phyloP scores from a whole-genome alignment of 2,113 vertebrate species.

The Leucoraja erinaceus region DNA sequence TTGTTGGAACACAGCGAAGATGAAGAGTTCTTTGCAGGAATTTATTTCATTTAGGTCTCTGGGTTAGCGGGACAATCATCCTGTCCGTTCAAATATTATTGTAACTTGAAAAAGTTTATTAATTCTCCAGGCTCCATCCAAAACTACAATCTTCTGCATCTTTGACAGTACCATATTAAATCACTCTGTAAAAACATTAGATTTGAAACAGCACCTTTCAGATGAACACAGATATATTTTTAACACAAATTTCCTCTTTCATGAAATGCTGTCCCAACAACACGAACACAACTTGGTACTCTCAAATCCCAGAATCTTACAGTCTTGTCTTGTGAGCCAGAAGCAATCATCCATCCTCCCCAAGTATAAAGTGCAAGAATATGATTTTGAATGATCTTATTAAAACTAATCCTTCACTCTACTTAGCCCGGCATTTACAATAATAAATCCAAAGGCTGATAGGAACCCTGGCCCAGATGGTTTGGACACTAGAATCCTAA shows the following conservation, averaged over 20 bases:
- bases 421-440: no score
- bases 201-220: no score
- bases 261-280: conserved; percentile 92
- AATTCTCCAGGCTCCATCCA: not conserved
- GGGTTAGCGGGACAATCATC: not conserved
- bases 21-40: not conserved
- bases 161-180: not conserved
- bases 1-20: not conserved
- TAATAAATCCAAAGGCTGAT: no score
- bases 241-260: conserved; percentile 47
- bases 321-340: conserved; percentile 93
- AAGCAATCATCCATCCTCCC: conserved; percentile 98
- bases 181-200: not conserved
- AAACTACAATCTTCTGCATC: not conserved
- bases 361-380: conserved; percentile 96
- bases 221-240: no score
- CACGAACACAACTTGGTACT: conserved; percentile 91
- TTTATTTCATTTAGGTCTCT: not conserved
- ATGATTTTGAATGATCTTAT: conserved; percentile 49
- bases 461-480: no score
- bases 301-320: conserved; percentile 96
- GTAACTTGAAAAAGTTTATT: not conserved
- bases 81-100: not conserved
- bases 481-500: no score
- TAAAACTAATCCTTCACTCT: no score